These are phyloP conservation scores for Oceanodroma leucorhoa DNA, from an alignment of 2,797 vertebrate genomes.

Conservation along the genomic window DNA sequence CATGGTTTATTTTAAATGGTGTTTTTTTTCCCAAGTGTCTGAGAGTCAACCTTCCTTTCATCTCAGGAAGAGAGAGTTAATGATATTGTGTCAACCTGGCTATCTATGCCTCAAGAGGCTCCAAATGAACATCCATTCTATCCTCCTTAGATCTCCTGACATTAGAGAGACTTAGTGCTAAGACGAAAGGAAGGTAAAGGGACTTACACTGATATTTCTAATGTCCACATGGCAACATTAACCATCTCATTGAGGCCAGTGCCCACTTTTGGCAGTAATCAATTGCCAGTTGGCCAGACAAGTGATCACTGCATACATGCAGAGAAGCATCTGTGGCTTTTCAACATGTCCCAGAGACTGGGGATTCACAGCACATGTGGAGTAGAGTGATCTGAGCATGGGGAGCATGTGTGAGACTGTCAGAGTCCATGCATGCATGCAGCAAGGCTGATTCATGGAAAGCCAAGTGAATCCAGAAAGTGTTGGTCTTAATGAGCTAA, in stretches of 20 bases:
- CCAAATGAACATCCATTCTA: background rate
- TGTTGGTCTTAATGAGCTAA: background rate
- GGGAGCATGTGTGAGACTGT: background rate
- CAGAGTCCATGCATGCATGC: background rate
- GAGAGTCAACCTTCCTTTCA: background rate
- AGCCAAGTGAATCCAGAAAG: background rate
- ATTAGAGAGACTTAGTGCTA: background rate
- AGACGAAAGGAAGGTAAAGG: background rate
- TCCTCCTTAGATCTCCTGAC: background rate
- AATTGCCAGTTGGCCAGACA: background rate
- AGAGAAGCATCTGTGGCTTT: constrained; percentile 21
- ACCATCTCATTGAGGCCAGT: background rate
- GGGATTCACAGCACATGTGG: background rate
- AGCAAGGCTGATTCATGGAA: background rate
- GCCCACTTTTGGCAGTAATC: background rate
- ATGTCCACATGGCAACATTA: background rate
- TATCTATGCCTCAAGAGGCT: background rate
- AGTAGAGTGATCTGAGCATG: background rate
- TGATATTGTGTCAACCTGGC: background rate
- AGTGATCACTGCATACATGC: background rate
- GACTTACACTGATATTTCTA: background rate
- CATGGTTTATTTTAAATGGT: background rate
- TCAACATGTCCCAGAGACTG: background rate
- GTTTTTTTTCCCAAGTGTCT: background rate
- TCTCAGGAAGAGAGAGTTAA: background rate